Percentiles rank a stretch among this genome's conserved stretches.
Evolutionary conservation across 2,113 vertebrate genomes (phyloP).

Genomic region (Bufo bufo): DNA sequence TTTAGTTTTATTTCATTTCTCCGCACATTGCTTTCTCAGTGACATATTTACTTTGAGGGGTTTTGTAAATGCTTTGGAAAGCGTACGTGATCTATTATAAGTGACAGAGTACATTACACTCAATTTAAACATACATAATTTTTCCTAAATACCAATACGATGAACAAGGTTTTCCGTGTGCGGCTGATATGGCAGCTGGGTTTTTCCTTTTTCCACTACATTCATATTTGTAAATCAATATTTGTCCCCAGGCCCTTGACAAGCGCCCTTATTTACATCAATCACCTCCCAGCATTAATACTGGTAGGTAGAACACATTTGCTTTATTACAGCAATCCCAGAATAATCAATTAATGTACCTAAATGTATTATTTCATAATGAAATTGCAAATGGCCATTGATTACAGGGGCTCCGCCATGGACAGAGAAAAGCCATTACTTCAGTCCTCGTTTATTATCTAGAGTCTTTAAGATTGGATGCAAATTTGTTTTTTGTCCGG

Average conservation of each 20-base stretch:
- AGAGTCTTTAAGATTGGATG: slow-evolving; percentile 8
- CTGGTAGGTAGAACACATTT: slow-evolving; percentile 56
- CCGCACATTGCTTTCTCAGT: slow-evolving; percentile 9
- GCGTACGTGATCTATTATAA: slow-evolving; percentile 50
- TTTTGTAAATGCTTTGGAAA: slow-evolving; percentile 48
- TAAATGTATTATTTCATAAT: slow-evolving; percentile 62
- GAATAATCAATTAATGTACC: slow-evolving; percentile 63
- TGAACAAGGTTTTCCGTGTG: slow-evolving; percentile 35
- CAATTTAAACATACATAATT: slow-evolving; percentile 45
- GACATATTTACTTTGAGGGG: slow-evolving; percentile 48
- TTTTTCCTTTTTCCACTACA: slow-evolving; percentile 58
- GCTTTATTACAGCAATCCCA: slow-evolving; percentile 61
- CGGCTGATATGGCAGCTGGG: neutral
- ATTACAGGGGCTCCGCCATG: slow-evolving; percentile 51
- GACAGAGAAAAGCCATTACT: slow-evolving; percentile 44
- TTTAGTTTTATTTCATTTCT: slow-evolving; percentile 18
- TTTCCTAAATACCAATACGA: slow-evolving; percentile 51
- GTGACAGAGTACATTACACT: slow-evolving; percentile 52
- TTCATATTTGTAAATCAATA: slow-evolving; percentile 66
- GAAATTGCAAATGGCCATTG: slow-evolving; percentile 62
- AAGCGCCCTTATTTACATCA: slow-evolving; percentile 61
- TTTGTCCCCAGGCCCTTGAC: slow-evolving; percentile 58
- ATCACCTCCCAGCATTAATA: slow-evolving; percentile 60
- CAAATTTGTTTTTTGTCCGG: slow-evolving; percentile 26
- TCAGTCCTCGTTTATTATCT: slow-evolving; percentile 45